Evolutionary conservation across 2,888 invertebrate genomes (phyloP), one percentile per base, ranked within the genome.

Genomic region (Clistopyga incitator): DNA sequence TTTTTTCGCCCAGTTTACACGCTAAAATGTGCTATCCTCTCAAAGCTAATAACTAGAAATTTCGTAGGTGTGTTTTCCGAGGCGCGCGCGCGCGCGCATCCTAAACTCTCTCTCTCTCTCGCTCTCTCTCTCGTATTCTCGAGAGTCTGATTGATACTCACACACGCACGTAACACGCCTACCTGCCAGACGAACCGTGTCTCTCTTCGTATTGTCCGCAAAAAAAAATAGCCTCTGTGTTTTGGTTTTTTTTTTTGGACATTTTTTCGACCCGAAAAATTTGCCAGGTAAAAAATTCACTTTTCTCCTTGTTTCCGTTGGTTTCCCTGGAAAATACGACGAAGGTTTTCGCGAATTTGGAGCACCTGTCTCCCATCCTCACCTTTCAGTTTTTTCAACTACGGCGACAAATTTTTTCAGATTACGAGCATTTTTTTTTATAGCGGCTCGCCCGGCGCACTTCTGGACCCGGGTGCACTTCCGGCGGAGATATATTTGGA

Each of bases 91-190:
- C 34, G 18, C 38, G 34, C 50, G 4, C 64, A 25, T 45, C 20
- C 6, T 11, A 3, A 29, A 4, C 29, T 29, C 29, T 29, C 29
- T 29, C 29, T 29, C 29, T 4, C 4, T 29, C 4, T n/a, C n/a
- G n/a, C n/a, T n/a, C n/a, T n/a, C 56, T 42, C 38, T 38, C 52
- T 50, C 68, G 20, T 54, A 42, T 72, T 45, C 38, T 54, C 52
- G 47, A 29, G 67, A 83, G 76, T 75, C 78, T 45, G 78, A 84
- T 81, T 81, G 75, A 81, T 77, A 70, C 71, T 70, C 50, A 67
- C 38, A 75, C 68, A 71, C 70, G 74, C 77, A 81, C 61, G 70
- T 75, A 75, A 84, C 84, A 84, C 84, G 84, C 84, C 84, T 84
- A 84, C 81, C 84, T 81, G 84, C 81, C 75, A 84, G 68, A 38